Conservation (phyloP, 2,113 vertebrate species). For the Cebidichthys violaceus region DNA sequence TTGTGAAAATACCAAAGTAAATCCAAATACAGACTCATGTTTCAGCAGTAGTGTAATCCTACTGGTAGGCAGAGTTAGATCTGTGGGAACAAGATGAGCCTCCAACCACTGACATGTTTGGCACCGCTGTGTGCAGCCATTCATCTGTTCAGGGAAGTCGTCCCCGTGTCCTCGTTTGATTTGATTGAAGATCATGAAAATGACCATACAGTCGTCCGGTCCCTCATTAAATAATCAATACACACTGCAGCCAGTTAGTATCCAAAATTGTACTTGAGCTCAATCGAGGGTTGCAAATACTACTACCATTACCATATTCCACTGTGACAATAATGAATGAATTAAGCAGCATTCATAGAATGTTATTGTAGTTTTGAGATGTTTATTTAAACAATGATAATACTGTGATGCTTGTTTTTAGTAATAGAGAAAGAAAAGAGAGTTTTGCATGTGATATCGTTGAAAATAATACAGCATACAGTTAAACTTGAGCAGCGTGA, state of each 20-base stretch:
- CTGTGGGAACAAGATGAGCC: constrained; percentile 4
- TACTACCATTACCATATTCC: neutral
- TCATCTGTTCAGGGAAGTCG: neutral
- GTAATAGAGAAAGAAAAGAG: neutral
- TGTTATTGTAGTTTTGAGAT: neutral
- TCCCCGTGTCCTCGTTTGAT: neutral
- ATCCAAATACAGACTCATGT: constrained; percentile 28
- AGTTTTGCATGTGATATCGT: neutral
- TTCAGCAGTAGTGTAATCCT: constrained; percentile 37
- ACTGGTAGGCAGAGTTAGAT: constrained; percentile 1
- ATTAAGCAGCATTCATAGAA: neutral
- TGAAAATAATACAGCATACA: neutral
- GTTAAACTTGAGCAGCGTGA: neutral
- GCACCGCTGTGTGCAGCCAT: neutral
- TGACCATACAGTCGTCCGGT: neutral
- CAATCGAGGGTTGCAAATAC: neutral
- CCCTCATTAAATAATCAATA: neutral
- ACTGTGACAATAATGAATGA: neutral
- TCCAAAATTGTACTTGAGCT: neutral
- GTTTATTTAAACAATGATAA: constrained; percentile 16
- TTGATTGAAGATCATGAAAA: neutral
- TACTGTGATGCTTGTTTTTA: neutral
- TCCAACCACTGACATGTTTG: constrained; percentile 32
- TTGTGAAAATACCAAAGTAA: constrained; percentile 42
- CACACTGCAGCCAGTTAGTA: neutral